Evolutionary conservation across 2,888 invertebrate genomes (phyloP).

Genomic region (Temnothorax ravouxi): DNA sequence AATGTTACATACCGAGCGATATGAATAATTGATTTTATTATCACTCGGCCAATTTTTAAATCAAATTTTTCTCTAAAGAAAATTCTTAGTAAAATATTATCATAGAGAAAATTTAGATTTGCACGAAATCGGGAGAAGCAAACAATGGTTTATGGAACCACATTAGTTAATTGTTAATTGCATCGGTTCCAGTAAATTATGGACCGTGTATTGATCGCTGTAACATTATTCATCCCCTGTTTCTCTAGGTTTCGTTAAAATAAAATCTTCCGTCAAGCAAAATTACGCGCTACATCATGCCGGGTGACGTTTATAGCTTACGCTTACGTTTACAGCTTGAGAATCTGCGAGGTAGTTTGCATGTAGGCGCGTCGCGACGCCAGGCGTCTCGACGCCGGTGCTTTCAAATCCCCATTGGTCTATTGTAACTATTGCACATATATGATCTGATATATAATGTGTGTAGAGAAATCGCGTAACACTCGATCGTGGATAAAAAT

Average conservation of each 20-base stretch:
- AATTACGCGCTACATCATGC: slow-evolving; percentile 67
- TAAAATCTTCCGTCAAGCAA: slow-evolving; percentile 4
- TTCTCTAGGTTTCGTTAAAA: slow-evolving; percentile 37
- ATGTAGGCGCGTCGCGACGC: slow-evolving; percentile 68
- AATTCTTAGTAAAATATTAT: neutral
- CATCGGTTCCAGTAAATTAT: neutral
- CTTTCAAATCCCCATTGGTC: slow-evolving; percentile 73
- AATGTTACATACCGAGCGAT: neutral
- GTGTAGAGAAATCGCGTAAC: slow-evolving; percentile 65
- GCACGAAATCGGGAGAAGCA: neutral
- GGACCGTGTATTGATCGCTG: neutral
- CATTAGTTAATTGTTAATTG: slow-evolving; percentile 10
- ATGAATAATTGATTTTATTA: neutral
- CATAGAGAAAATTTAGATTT: neutral
- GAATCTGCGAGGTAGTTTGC: slow-evolving; percentile 84
- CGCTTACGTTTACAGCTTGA: slow-evolving; percentile 61
- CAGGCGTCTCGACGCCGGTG: slow-evolving; percentile 57
- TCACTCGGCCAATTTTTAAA: neutral
- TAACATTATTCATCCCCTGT: slow-evolving; percentile 28
- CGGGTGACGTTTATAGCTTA: slow-evolving; percentile 66
- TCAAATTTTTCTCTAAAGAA: neutral
- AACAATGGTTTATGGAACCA: neutral
- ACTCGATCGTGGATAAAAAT: slow-evolving; percentile 63
- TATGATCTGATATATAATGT: slow-evolving; percentile 82
- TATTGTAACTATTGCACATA: slow-evolving; percentile 86